A percentile compares a stretch with the other conserved stretches of the same genome.
Evolutionary conservation across 2,888 invertebrate genomes (phyloP).

Genomic region (Creontiades dilutus): DNA sequence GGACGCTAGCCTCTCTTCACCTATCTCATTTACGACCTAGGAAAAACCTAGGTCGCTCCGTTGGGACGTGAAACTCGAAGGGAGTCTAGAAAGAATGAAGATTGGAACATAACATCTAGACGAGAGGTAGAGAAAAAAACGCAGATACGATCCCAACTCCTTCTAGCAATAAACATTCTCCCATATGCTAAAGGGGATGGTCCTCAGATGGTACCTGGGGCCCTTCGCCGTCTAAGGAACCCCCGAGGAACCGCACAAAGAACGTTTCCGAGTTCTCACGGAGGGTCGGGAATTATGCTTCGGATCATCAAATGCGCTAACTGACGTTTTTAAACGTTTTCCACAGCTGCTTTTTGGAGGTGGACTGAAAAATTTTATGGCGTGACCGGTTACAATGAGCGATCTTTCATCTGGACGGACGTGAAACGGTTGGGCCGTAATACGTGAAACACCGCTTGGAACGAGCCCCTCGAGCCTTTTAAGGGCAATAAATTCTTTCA

Average conservation of each 20-base stretch:
- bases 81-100: slow-evolving; percentile 11
- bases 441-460: background rate
- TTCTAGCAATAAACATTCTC: slow-evolving; percentile 66
- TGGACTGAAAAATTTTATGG: slow-evolving; percentile 14
- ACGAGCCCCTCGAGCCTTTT: background rate
- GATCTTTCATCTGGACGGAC: slow-evolving; percentile 18
- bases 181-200: slow-evolving; percentile 63
- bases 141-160: slow-evolving; percentile 48
- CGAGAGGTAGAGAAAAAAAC: slow-evolving; percentile 14
- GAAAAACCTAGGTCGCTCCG: slow-evolving; percentile 54
- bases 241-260: slow-evolving; percentile 12
- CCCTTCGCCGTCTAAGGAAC: slow-evolving; percentile 15
- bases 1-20: slow-evolving; percentile 40
- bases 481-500: background rate
- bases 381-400: background rate
- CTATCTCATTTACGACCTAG: slow-evolving; percentile 62
- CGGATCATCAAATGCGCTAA: slow-evolving; percentile 41
- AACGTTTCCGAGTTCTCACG: slow-evolving; percentile 46
- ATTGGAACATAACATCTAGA: background rate
- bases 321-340: slow-evolving; percentile 42
- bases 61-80: background rate
- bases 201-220: slow-evolving; percentile 16
- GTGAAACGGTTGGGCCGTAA: slow-evolving; percentile 8
- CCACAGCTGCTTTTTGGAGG: background rate
- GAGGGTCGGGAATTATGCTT: slow-evolving; percentile 44